phyloP scores from a whole-genome alignment of 2,888 invertebrate species.

The Drosophila suboccidentalis region DNA sequence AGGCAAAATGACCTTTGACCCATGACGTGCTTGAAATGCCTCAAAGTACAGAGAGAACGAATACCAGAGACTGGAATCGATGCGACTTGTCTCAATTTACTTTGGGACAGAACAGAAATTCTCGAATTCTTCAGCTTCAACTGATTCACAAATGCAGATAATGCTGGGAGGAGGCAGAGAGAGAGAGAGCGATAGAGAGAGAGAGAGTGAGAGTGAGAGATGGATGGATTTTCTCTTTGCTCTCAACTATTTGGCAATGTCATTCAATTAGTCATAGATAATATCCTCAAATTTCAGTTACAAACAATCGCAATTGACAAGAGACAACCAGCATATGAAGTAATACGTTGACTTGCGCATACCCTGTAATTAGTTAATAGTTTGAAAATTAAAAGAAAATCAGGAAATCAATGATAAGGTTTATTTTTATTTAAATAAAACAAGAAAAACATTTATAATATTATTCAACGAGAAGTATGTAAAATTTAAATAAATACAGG shows the following conservation, averaged over 20 bases:
- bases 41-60: neutral
- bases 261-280: conserved; percentile 65
- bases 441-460: too few species aligned
- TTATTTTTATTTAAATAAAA: too few species aligned
- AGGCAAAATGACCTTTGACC: neutral
- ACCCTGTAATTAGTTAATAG: conserved; percentile 2
- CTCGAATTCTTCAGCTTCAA: neutral
- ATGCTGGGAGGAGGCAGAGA: neutral
- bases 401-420: too few species aligned
- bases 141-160: neutral
- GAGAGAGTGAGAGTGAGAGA: neutral
- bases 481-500: too few species aligned
- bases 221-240: neutral
- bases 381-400: too few species aligned
- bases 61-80: neutral
- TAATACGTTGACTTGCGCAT: neutral
- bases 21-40: neutral
- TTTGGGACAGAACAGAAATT: neutral
- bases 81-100: neutral
- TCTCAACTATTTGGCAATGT: conserved; percentile 46
- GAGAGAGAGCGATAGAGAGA: neutral
- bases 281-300: conserved; percentile 56
- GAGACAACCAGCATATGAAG: neutral
- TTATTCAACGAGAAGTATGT: too few species aligned
- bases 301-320: conserved; percentile 68